phyloP scores from a whole-genome alignment of 1,140 invertebrate species.

The Drosophila kohkoa region DNA sequence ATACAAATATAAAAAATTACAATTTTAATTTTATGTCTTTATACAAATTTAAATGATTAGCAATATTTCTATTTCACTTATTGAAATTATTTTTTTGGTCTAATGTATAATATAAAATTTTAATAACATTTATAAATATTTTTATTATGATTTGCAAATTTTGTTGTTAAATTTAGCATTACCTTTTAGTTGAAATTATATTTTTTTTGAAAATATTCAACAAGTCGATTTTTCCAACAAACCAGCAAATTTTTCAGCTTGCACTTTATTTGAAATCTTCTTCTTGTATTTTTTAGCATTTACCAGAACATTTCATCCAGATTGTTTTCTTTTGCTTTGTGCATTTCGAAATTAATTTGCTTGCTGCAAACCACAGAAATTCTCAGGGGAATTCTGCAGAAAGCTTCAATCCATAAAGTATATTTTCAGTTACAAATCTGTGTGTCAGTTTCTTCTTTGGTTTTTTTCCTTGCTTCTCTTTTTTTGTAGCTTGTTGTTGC shows the following conservation, averaged over 20 bases:
- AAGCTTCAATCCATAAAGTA: conserved; percentile 49
- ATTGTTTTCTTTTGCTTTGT: conserved; percentile 18
- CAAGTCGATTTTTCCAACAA: neutral
- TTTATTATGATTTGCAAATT: neutral
- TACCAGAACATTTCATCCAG: neutral
- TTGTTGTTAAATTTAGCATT: neutral
- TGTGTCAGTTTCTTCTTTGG: conserved; percentile 46
- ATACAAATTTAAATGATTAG: too few species aligned
- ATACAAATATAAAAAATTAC: too few species aligned
- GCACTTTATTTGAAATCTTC: too few species aligned
- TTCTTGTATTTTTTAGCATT: too few species aligned
- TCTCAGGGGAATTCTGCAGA: conserved; percentile 10
- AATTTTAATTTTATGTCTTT: too few species aligned
- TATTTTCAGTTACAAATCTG: conserved; percentile 67
- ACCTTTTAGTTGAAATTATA: neutral
- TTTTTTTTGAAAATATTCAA: neutral
- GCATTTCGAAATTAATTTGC: conserved; percentile 58
- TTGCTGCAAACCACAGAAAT: conserved; percentile 4
- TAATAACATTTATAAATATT: too few species aligned
- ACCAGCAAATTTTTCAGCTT: too few species aligned
- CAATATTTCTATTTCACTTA: neutral
- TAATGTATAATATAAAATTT: neutral
- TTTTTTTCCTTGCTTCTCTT: conserved; percentile 15
- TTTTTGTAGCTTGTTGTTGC: conserved; percentile 18
- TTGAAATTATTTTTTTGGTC: neutral